Conservation (phyloP, 1,140 invertebrate genomes). For the Cepaea nemoralis region DNA sequence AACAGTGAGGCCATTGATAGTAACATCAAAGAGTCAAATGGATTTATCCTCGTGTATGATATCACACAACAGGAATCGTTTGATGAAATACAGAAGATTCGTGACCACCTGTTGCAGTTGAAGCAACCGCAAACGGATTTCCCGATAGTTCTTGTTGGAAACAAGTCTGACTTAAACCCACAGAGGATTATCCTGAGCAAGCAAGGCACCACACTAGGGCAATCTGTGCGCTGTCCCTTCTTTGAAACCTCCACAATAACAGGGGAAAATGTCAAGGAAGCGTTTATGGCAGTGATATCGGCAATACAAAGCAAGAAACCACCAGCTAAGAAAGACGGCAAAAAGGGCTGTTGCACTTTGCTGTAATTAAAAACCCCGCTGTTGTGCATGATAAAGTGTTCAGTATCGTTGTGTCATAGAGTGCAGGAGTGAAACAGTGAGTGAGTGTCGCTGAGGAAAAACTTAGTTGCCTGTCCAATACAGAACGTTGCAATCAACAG, state of each 20-base stretch:
- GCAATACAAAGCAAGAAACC: conserved; percentile 85
- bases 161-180: conserved; percentile 97
- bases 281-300: conserved; percentile 97
- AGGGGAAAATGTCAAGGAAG: conserved; percentile 96
- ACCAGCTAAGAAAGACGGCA: too few relatives aligned
- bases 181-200: conserved; percentile 84
- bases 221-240: conserved; percentile 95
- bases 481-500: too few relatives aligned
- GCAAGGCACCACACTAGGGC: conserved; percentile 85
- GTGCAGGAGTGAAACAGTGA: too few relatives aligned
- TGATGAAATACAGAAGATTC: conserved; percentile 98
- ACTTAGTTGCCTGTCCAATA: too few relatives aligned
- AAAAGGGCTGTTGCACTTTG: too few relatives aligned
- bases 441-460: too few relatives aligned
- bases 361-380: too few relatives aligned
- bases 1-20: conserved; percentile 75
- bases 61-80: conserved; percentile 92
- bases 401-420: too few relatives aligned
- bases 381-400: too few relatives aligned
- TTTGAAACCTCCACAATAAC: conserved; percentile 97
- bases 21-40: conserved; percentile 77
- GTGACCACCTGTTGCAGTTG: conserved; percentile 92
- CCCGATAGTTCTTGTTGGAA: conserved; percentile 87
- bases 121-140: conserved; percentile 96
- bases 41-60: conserved; percentile 98